Evolutionary conservation across 2,888 invertebrate species (phyloP).

Genomic region (Melinopterus prodromus): DNA sequence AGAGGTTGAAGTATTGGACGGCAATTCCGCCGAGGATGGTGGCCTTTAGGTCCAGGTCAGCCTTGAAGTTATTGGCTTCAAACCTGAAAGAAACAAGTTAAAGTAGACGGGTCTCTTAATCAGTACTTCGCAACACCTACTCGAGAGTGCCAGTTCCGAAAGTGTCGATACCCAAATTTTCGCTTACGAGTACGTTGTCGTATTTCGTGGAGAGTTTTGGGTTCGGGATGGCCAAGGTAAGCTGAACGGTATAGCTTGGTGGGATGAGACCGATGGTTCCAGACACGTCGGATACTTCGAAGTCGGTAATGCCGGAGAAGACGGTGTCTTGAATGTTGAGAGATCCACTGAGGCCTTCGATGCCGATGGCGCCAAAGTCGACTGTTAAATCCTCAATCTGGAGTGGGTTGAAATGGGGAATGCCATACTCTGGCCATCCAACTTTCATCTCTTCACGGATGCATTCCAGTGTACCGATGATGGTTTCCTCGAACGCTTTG

Average conservation of each 20-base stretch:
- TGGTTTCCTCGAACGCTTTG: slow-evolving; percentile 13
- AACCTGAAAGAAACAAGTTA: slow-evolving; percentile 21
- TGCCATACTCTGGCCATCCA: slow-evolving; percentile 19
- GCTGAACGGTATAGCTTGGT: slow-evolving; percentile 27
- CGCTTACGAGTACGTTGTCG: background rate
- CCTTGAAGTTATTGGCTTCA: slow-evolving; percentile 28
- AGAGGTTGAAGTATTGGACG: slow-evolving; percentile 26
- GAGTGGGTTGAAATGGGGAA: slow-evolving; percentile 22
- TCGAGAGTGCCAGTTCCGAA: slow-evolving; percentile 24
- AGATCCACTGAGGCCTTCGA: slow-evolving; percentile 21
- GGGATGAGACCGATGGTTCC: slow-evolving; percentile 31
- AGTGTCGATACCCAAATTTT: slow-evolving; percentile 6
- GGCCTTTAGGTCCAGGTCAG: slow-evolving; percentile 18
- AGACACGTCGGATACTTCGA: slow-evolving; percentile 8
- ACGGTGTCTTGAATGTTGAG: slow-evolving; percentile 7
- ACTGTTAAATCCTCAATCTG: background rate
- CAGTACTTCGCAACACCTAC: slow-evolving; percentile 24
- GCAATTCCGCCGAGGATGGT: slow-evolving; percentile 21
- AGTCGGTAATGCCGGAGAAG: slow-evolving; percentile 21
- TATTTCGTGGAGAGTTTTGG: slow-evolving; percentile 20
- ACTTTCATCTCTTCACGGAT: slow-evolving; percentile 14
- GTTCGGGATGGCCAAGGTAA: slow-evolving; percentile 28
- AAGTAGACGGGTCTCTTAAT: background rate
- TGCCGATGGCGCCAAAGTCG: background rate
- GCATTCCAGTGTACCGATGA: slow-evolving; percentile 18